phyloP scores from a whole-genome alignment of 2,888 invertebrate genomes.

The Chrysotoxum bicinctum region DNA sequence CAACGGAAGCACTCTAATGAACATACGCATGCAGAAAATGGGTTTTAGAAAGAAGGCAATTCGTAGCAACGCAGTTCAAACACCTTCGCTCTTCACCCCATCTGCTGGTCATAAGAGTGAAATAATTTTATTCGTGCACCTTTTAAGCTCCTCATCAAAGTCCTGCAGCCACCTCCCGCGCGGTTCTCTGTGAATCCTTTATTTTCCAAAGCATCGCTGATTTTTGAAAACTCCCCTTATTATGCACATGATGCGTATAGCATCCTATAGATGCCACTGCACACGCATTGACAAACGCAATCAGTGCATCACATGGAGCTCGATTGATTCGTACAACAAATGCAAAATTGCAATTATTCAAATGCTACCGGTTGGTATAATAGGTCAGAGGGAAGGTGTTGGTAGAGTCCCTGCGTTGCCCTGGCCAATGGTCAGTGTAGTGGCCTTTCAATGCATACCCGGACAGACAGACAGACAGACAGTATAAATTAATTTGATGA shows the following conservation, averaged over 20 bases:
- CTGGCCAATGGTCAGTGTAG: slow-evolving; percentile 3
- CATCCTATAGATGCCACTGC: slow-evolving; percentile 10
- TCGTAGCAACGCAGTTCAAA: slow-evolving; percentile 20
- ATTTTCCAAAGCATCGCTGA: slow-evolving; percentile 49
- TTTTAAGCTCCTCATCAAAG: slow-evolving; percentile 28
- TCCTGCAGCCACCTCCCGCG: neutral
- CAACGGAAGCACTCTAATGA: slow-evolving; percentile 57
- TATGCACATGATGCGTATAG: slow-evolving; percentile 20
- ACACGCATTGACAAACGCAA: slow-evolving; percentile 57
- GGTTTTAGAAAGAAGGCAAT: slow-evolving; percentile 65
- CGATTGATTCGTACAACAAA: slow-evolving; percentile 70
- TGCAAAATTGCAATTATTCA: slow-evolving; percentile 71
- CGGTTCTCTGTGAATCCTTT: neutral
- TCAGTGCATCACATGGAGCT: slow-evolving; percentile 56
- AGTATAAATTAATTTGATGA: slow-evolving; percentile 71
- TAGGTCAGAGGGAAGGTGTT: slow-evolving; percentile 9
- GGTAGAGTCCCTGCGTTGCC: neutral
- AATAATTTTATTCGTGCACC: slow-evolving; percentile 69
- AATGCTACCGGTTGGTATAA: slow-evolving; percentile 65
- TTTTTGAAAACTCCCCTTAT: slow-evolving; percentile 49
- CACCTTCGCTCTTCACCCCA: neutral
- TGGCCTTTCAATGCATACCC: slow-evolving; percentile 32
- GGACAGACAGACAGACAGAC: slow-evolving; percentile 37
- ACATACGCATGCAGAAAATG: slow-evolving; percentile 61
- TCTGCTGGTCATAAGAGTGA: slow-evolving; percentile 7